Conservation (phyloP, 1,140 invertebrate species). For the Microvelia longipes region DNA sequence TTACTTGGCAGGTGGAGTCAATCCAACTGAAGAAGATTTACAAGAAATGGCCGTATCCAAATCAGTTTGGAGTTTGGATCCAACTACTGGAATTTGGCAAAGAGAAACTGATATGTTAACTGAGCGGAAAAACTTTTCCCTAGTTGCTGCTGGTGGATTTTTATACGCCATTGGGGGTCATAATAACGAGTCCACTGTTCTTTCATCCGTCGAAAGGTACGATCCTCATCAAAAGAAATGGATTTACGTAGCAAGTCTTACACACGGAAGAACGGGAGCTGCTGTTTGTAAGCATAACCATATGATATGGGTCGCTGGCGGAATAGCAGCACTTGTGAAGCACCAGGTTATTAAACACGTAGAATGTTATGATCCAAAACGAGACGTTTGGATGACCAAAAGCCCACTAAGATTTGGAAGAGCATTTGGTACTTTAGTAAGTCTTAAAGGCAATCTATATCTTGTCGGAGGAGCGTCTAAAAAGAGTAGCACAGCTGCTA, state of each 20-base stretch:
- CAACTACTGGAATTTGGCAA: not conserved
- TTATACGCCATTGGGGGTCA: not conserved
- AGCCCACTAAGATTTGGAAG: not conserved
- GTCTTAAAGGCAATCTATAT: not conserved
- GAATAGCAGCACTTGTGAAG: not conserved
- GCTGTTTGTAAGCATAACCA: conserved; percentile 1
- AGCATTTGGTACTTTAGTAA: not conserved
- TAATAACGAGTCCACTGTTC: not conserved
- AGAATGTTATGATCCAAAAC: not conserved
- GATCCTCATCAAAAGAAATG: not conserved
- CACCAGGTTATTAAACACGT: not conserved
- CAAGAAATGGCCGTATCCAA: not conserved
- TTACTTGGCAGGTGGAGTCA: conserved; percentile 32
- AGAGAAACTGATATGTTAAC: not conserved
- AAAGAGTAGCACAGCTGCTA: not conserved
- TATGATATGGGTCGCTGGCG: not conserved
- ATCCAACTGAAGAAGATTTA: not conserved
- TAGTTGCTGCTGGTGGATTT: not conserved
- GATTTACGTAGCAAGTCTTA: not conserved
- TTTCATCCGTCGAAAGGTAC: not conserved
- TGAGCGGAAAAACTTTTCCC: not conserved
- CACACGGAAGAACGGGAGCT: not conserved
- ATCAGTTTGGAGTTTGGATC: conserved; percentile 1
- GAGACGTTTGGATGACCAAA: not conserved
- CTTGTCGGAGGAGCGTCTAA: not conserved